Conservation (phyloP, 2,113 vertebrate genomes). For the Rhineura floridana region DNA sequence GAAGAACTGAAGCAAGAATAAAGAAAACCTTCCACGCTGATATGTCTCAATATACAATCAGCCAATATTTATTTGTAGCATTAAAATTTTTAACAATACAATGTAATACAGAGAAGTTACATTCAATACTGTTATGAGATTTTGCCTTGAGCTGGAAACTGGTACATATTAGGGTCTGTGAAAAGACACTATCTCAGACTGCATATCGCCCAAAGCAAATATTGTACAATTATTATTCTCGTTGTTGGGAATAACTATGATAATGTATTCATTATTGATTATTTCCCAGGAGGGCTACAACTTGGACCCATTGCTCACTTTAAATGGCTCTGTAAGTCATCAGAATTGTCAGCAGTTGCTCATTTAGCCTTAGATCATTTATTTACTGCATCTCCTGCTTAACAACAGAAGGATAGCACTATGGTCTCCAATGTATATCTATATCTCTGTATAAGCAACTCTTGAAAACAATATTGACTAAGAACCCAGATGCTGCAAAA, state of each 20-base stretch:
- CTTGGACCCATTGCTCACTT: constrained; percentile 68
- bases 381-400: constrained; percentile 55
- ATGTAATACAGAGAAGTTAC: constrained; percentile 31
- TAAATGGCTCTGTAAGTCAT: constrained; percentile 64
- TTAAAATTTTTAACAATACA: constrained; percentile 61
- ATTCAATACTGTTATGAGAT: constrained; percentile 21
- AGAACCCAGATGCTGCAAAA: not conserved
- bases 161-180: constrained; percentile 8
- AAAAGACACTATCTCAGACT: constrained; percentile 41
- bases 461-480: not conserved
- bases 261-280: constrained; percentile 74
- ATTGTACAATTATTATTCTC: constrained; percentile 59
- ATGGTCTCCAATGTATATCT: not conserved
- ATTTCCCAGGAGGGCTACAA: constrained; percentile 50
- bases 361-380: constrained; percentile 50
- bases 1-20: not conserved
- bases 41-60: not conserved
- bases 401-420: constrained; percentile 26
- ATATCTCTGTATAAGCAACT: not conserved
- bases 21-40: not conserved
- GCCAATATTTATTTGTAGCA: constrained; percentile 46
- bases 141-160: constrained; percentile 37
- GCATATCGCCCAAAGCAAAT: constrained; percentile 58
- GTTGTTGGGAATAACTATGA: constrained; percentile 64
- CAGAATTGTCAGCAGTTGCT: constrained; percentile 51